Base-by-base conservation (phyloP, 2,888 invertebrate species). In the Cryptophagus acutangulus region DNA sequence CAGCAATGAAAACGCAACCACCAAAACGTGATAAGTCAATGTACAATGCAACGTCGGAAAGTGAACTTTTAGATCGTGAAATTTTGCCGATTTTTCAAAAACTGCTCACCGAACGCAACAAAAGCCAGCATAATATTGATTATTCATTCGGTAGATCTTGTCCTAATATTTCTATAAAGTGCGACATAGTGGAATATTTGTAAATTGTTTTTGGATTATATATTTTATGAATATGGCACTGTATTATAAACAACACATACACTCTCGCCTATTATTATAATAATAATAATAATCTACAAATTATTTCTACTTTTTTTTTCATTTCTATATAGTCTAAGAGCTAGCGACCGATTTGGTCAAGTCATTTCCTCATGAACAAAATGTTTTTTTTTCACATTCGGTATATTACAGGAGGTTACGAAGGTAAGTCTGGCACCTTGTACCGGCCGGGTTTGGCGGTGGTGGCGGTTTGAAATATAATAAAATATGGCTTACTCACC, bases 111-210 rank as follows among this genome's bases (percentile, higher is more conserved):
- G 89, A 90, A 62, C 75, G 89, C 48, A 87, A 88, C 57, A 77
- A 75, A 55, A 73, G 72, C 52, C 79, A 79, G 3, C 79, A 81
- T 37, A 75, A 79, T 38, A 75, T 81, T 13, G 81, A 82, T 63
- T 77, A 83, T 20, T 79, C 78, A 17, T 84, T 82, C 52, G 88
- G 90, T 40, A 82, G 89, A 55, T 91, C 91, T 61, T 92, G 92
- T 68, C 92, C 92, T 17, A 91, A 91, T 75, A 91, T 91, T 73
- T 90, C 91, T 46, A 91, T 93, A 59, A 92, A 92, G 73, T 92
- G 92, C 76, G 92, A 92, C 74, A 92, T 93, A 61, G 92, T 92
- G 58, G 92, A 92, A 66, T 92, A 93, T 71, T 81, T 92, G 71
- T 91, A 84, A 76, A 25, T 5, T 35, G 12, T n/a, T n/a, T n/a